Conservation (phyloP, 2,888 invertebrate species). For the Drosophila paranaensis region DNA sequence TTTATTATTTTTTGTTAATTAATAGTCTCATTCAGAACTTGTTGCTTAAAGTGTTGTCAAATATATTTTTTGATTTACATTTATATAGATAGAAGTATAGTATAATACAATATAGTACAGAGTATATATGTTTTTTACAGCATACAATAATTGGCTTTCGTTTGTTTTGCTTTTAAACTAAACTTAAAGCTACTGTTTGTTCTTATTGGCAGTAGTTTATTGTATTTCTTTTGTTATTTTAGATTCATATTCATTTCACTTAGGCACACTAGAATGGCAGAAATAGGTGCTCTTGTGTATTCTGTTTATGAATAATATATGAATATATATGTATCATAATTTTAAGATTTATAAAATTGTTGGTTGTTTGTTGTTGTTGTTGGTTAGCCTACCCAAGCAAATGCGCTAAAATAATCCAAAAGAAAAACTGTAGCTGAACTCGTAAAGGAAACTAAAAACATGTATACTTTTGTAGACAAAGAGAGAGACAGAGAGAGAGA, state of each 20-base stretch:
- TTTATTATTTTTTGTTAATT: slow-evolving; percentile 59
- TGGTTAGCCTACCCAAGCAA: slow-evolving; percentile 81
- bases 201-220: slow-evolving; percentile 84
- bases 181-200: slow-evolving; percentile 84
- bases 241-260: slow-evolving; percentile 21
- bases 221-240: slow-evolving; percentile 6
- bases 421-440: slow-evolving; percentile 46
- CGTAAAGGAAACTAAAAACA: slow-evolving; percentile 27
- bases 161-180: slow-evolving; percentile 22
- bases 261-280: slow-evolving; percentile 57
- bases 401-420: slow-evolving; percentile 60
- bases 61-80: slow-evolving; percentile 78
- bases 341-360: slow-evolving; percentile 18
- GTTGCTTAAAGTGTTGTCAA: slow-evolving; percentile 81
- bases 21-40: slow-evolving; percentile 85
- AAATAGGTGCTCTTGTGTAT: slow-evolving; percentile 77
- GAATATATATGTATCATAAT: slow-evolving; percentile 10
- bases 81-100: slow-evolving; percentile 18
- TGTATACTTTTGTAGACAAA: slow-evolving; percentile 11
- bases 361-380: slow-evolving; percentile 31
- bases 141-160: slow-evolving; percentile 18
- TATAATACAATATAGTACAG: slow-evolving; percentile 61
- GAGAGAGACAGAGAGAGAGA: background rate
- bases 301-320: slow-evolving; percentile 45
- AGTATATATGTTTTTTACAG: slow-evolving; percentile 11